Evolutionary conservation across 1,140 invertebrate species (phyloP).

Genomic region (Limonius californicus): DNA sequence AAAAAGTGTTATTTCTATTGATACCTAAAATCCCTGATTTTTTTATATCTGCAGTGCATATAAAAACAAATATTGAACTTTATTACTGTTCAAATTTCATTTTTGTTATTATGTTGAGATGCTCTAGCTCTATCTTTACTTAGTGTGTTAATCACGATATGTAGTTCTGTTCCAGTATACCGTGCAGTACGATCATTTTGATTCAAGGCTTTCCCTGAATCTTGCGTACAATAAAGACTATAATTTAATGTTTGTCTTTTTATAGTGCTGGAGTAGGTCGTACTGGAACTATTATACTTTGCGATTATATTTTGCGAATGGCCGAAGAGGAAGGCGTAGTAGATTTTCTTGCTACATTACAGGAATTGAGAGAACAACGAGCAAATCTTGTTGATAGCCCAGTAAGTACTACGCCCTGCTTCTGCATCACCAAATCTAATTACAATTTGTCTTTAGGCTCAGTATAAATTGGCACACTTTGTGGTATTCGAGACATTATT

Average conservation of each 20-base stretch:
- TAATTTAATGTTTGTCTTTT: neutral
- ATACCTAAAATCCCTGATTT: too few relatives aligned
- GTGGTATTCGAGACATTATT: conserved; percentile 38
- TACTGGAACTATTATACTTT: conserved; percentile 77
- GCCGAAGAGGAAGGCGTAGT: conserved; percentile 60
- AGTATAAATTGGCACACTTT: conserved; percentile 43
- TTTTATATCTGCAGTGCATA: too few relatives aligned
- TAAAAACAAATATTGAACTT: neutral
- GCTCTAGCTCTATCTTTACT: too few relatives aligned
- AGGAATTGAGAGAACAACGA: conserved; percentile 72
- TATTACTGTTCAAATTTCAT: too few relatives aligned
- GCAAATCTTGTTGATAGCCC: conserved; percentile 72
- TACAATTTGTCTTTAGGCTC: conserved; percentile 19
- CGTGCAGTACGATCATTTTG: too few relatives aligned
- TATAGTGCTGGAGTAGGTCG: conserved; percentile 77
- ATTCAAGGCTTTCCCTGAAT: too few relatives aligned
- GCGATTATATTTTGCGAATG: conserved; percentile 74
- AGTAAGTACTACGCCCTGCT: neutral
- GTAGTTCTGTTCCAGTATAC: neutral
- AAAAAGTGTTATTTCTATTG: neutral
- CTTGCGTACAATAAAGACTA: too few relatives aligned
- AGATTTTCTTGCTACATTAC: conserved; percentile 80
- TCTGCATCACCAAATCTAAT: too few relatives aligned
- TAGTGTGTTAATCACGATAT: neutral
- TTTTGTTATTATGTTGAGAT: too few relatives aligned